A percentile compares a stretch with the other conserved stretches of the same genome.
phyloP scores from a whole-genome alignment of 2,797 vertebrate species.

The Cynodonichthys magdalenae region DNA sequence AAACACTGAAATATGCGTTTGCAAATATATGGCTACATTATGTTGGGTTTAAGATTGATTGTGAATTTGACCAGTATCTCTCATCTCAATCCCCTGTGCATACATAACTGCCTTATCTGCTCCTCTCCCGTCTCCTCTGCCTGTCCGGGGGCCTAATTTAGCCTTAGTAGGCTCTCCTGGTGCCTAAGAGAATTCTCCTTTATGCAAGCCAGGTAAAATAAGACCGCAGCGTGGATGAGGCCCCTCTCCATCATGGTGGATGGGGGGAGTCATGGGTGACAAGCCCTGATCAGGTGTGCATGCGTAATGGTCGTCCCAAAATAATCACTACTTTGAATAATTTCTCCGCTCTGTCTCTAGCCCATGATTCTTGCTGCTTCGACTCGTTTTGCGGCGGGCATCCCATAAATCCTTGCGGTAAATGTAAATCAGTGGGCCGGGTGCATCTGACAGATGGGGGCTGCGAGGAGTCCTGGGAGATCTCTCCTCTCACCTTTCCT shows the following conservation, averaged over 20 bases:
- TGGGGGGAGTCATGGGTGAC: constrained; percentile 88
- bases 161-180: constrained; percentile 80
- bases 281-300: constrained; percentile 92
- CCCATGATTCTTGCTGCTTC: constrained; percentile 93
- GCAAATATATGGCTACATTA: constrained; percentile 52
- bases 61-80: constrained; percentile 77
- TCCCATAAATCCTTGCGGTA: constrained; percentile 96
- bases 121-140: constrained; percentile 72
- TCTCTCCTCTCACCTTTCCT: constrained; percentile 92
- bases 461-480: constrained; percentile 86
- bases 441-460: constrained; percentile 89
- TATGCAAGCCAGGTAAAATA: constrained; percentile 89
- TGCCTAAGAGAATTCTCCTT: constrained; percentile 82
- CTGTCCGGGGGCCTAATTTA: constrained; percentile 82
- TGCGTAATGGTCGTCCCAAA: constrained; percentile 93
- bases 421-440: constrained; percentile 91
- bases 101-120: constrained; percentile 76
- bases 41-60: constrained; percentile 69
- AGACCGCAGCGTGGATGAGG: constrained; percentile 75
- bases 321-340: constrained; percentile 96
- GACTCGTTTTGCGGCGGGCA: constrained; percentile 89
- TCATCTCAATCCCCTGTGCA: constrained; percentile 78
- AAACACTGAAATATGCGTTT: constrained; percentile 50
- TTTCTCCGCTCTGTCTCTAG: constrained; percentile 78
- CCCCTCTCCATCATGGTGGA: constrained; percentile 88